Percentiles rank a stretch among this genome's conserved stretches.
Evolutionary conservation across 92 coral and sea anemone species (phyloP).

Genomic region (Virgularia gustaviana): DNA sequence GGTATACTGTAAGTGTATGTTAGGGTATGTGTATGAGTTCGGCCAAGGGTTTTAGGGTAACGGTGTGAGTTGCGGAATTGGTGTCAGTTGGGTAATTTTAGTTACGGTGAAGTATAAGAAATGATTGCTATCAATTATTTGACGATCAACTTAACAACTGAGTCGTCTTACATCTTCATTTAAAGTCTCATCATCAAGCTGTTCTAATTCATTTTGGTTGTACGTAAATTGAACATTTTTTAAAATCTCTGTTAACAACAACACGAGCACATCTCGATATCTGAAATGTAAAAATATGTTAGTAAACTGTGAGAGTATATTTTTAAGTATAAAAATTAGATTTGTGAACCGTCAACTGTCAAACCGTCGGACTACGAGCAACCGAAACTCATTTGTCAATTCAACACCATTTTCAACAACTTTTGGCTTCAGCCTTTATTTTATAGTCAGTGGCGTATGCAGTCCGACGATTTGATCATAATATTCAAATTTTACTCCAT

Average conservation of each 20-base stretch:
- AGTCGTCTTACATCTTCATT: conserved; percentile 91
- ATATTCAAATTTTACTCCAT: no score
- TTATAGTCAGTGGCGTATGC: no score
- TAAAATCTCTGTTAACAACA: conserved; percentile 73
- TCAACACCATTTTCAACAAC: no score
- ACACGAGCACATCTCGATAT: conserved; percentile 79
- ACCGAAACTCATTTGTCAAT: no score
- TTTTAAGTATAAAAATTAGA: not conserved
- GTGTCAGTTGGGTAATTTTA: no score
- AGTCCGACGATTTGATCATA: no score
- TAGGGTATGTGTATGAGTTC: no score
- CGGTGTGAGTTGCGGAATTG: no score
- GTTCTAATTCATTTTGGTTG: conserved; percentile 73
- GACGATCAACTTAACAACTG: not conserved
- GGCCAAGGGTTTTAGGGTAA: no score
- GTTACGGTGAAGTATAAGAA: not conserved
- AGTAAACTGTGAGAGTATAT: not conserved
- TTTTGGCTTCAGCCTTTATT: no score
- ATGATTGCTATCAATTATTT: not conserved
- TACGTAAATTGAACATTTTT: conserved; percentile 84
- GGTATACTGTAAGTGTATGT: no score
- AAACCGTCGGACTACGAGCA: not conserved
- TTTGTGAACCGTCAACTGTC: not conserved
- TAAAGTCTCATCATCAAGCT: conserved; percentile 69
- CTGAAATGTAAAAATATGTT: conserved; percentile 32